Evolutionary conservation across 2,113 vertebrate species (phyloP).

Genomic region (Eolophus roseicapilla): DNA sequence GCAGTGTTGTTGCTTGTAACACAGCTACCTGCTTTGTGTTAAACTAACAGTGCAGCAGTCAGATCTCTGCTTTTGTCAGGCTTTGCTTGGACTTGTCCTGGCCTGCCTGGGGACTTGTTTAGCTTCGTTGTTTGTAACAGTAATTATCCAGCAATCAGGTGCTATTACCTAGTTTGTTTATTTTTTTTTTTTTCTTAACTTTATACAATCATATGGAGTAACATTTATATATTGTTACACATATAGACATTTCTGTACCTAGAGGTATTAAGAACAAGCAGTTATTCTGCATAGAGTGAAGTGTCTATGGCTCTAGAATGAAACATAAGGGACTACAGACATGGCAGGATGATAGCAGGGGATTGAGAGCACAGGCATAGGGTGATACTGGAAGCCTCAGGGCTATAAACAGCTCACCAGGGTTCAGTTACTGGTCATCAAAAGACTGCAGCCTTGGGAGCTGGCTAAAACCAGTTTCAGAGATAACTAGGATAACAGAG

Average conservation of each 20-base stretch:
- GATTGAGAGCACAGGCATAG: background rate
- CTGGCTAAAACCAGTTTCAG: background rate
- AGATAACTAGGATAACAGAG: background rate
- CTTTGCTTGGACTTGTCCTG: background rate
- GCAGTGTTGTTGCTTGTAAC: background rate
- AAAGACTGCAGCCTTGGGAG: background rate
- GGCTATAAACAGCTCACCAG: fast-evolving
- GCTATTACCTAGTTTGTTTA: background rate
- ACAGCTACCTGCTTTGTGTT: background rate
- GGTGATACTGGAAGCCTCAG: background rate
- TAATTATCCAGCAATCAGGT: background rate
- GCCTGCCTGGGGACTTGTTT: background rate
- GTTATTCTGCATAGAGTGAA: background rate
- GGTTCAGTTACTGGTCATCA: background rate
- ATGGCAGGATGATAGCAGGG: fast-evolving
- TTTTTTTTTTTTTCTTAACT: background rate
- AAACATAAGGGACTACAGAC: background rate
- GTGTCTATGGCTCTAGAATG: background rate
- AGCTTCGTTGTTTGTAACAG: background rate
- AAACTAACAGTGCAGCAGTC: background rate
- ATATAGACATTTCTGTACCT: background rate
- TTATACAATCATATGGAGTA: background rate
- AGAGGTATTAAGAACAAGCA: background rate
- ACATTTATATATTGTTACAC: background rate
- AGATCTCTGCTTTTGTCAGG: background rate